A percentile compares a stretch with the other conserved stretches of the same genome.
Evolutionary conservation across 2,797 vertebrate species (phyloP).

Genomic region (Cossypha heuglini): DNA sequence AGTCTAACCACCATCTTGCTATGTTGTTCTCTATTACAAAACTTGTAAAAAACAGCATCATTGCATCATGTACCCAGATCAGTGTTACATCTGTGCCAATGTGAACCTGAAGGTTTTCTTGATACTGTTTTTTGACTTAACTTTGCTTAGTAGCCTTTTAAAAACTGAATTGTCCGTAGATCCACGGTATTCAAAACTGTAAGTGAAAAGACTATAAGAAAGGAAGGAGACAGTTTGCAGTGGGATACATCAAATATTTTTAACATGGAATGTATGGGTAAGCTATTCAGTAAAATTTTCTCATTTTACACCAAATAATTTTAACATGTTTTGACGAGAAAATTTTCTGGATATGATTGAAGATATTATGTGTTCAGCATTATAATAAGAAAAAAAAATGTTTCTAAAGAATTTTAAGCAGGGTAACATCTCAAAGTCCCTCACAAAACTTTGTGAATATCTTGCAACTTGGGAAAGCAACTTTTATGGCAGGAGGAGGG

Average conservation of each 20-base stretch:
- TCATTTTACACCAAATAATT: neutral
- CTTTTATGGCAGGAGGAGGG: neutral
- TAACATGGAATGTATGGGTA: neutral
- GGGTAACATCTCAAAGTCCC: neutral
- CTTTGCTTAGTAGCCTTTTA: neutral
- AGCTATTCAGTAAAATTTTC: neutral
- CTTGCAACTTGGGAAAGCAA: neutral
- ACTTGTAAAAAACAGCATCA: too few relatives aligned
- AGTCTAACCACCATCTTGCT: too few relatives aligned
- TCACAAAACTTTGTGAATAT: neutral
- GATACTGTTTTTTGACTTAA: neutral
- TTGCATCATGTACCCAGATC: neutral
- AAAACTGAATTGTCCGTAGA: neutral
- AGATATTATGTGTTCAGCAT: neutral
- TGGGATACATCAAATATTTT: too few relatives aligned
- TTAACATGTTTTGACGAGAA: neutral
- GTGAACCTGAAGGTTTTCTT: neutral
- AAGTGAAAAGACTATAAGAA: neutral
- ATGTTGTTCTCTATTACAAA: too few relatives aligned
- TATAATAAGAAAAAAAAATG: neutral
- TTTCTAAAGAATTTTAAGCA: neutral
- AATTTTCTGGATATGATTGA: neutral
- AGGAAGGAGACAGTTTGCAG: too few relatives aligned
- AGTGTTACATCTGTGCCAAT: neutral
- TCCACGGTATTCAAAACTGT: neutral